Percentiles rank a stretch among this genome's conserved stretches.
Conservation (phyloP, 1,140 invertebrate species). For the Pentalonia nigronervosa region DNA sequence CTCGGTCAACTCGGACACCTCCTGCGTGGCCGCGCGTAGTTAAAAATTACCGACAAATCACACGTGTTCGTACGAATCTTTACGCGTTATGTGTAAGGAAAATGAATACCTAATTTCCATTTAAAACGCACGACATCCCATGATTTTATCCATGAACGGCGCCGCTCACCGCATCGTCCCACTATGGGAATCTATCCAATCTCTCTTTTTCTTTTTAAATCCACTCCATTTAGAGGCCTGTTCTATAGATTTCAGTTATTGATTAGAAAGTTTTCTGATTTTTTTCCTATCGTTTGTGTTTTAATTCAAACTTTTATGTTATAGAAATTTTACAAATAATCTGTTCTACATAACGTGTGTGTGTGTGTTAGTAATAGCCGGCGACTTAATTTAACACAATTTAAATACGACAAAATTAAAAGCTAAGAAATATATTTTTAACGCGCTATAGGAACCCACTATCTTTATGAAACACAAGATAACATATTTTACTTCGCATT, state of each 20-base stretch:
- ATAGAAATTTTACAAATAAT: not conserved
- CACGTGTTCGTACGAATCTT: not conserved
- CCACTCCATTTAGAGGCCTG: not conserved
- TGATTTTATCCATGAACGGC: not conserved
- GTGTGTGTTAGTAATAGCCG: not conserved
- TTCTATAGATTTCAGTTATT: not conserved
- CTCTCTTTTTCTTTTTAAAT: conserved; percentile 23
- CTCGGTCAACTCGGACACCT: not conserved
- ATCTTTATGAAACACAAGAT: not conserved
- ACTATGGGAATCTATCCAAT: not conserved
- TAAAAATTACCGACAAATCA: not conserved
- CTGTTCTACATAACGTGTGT: not conserved
- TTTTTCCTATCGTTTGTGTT: not conserved
- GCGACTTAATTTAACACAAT: not conserved
- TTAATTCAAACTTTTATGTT: not conserved
- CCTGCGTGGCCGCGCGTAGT: not conserved
- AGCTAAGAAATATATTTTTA: not conserved
- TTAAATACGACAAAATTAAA: no score
- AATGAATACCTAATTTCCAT: conserved; percentile 36
- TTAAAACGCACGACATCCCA: not conserved
- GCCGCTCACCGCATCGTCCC: not conserved
- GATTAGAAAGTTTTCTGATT: not conserved
- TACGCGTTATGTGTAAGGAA: not conserved
- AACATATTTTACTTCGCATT: not conserved
- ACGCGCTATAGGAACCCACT: not conserved